Base-by-base conservation (phyloP, 2,113 vertebrate species). In the Ophthalmotilapia sp. region DNA sequence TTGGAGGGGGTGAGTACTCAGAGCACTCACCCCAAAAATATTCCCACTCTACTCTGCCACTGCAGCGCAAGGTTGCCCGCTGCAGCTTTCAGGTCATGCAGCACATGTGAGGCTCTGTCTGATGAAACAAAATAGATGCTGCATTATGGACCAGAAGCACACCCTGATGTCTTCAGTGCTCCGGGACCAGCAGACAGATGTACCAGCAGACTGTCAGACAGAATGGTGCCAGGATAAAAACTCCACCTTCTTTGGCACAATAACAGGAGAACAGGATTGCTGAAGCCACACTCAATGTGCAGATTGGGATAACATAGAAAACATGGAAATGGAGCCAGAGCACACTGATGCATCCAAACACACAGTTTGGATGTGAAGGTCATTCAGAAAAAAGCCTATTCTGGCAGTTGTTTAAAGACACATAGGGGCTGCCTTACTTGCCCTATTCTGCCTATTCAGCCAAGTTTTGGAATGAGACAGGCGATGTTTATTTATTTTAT, bases 171-270 rank as follows among this genome's bases (percentile, higher is more conserved):
- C 81, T 84, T 75, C 62, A 88, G 85, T 82, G 81, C 82, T 89
- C 3, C 7, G 49, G 79, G 86, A 92, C 82, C 73, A 26, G 86
- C 80, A 87, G 85, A 86, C 90, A 88, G 84, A 85, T 88, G 90
- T 75, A 91, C 29, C 84, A 86, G 91, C 87, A 92, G 86, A 90
- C 87, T 53, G 81, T 89, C 83, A 86, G 89, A 93, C 82, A 89
- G 87, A 91, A 33, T 56, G 87, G 89, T 93, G 93, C 86, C 90
- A 82, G 83, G n/a, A 55, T 83, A 12, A 83, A 51, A 90, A 82
- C 87, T 56, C 87, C 88, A 60, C 55, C 85, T 82, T 80, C 68
- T 58, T 47, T 89, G 84, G 85, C 82, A 79, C 49, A 45, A 58
- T 65, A 88, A 49, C 60, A 68, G 81, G 51, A 88, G 80, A 75